phyloP scores from a whole-genome alignment of 1,140 invertebrate species.

The Drosophila navojoa region DNA sequence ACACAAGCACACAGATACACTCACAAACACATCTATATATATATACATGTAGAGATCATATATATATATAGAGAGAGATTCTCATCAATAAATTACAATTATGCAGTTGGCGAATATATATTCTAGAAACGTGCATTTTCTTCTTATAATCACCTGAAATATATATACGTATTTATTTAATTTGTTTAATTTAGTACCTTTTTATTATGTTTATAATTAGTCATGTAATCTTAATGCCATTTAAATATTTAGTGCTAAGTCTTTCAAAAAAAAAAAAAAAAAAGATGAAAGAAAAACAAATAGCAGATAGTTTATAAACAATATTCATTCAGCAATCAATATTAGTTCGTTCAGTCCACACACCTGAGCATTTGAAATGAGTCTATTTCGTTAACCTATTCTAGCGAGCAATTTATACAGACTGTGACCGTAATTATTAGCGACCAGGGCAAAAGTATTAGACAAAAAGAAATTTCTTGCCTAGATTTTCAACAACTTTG shows the following conservation, averaged over 20 bases:
- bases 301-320: neutral
- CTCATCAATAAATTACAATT: neutral
- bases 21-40: conserved; percentile 1
- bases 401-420: conserved; percentile 49
- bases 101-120: conserved; percentile 22
- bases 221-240: conserved; percentile 33
- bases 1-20: conserved; percentile 21
- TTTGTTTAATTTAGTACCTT: conserved; percentile 15
- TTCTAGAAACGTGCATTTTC: conserved; percentile 9
- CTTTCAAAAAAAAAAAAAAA: conserved; percentile 15
- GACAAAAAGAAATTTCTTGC: conserved; percentile 62
- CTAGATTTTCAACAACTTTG: conserved; percentile 53
- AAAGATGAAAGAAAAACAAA: neutral
- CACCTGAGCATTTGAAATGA: conserved; percentile 16
- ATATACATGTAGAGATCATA: no score
- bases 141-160: neutral
- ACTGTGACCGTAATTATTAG: conserved; percentile 61
- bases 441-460: conserved; percentile 51
- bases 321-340: neutral
- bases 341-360: neutral
- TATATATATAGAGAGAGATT: no score
- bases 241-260: conserved; percentile 28
- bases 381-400: conserved; percentile 7
- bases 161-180: conserved; percentile 40
- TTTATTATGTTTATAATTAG: conserved; percentile 46